A percentile compares a stretch with the other conserved stretches of the same genome.
These are phyloP conservation scores for Carettochelys insculpta DNA, from an alignment of 2,113 vertebrate genomes.

Conservation along the genomic window DNA sequence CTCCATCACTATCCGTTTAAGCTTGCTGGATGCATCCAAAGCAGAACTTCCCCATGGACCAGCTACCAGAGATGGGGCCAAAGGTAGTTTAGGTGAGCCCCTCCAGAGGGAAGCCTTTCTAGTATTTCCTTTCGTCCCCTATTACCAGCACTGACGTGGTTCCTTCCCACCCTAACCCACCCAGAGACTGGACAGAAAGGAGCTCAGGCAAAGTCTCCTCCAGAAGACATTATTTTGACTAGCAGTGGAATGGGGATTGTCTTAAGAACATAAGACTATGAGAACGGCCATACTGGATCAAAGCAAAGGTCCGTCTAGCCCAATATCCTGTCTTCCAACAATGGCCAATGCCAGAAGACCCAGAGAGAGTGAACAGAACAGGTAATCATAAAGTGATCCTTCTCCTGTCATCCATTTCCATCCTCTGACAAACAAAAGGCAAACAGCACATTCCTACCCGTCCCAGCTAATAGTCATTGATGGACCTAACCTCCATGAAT, in stretches of 20 bases:
- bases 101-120: neutral
- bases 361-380: no score
- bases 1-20: neutral
- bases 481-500: no score
- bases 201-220: neutral
- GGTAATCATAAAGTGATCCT: no score
- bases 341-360: no score
- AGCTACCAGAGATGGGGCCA: neutral
- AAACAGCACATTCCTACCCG: no score
- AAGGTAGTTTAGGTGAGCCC: neutral
- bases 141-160: neutral
- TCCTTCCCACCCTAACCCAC: neutral
- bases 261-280: no score
- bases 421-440: no score
- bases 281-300: no score
- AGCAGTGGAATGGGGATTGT: neutral
- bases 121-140: neutral
- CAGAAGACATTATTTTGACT: neutral
- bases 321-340: no score
- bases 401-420: no score
- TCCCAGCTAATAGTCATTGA: no score
- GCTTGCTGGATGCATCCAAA: neutral
- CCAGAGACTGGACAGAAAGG: neutral
- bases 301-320: no score
- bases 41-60: neutral